phyloP scores from a whole-genome alignment of 1,140 invertebrate genomes.

The Chelonus insularis region DNA sequence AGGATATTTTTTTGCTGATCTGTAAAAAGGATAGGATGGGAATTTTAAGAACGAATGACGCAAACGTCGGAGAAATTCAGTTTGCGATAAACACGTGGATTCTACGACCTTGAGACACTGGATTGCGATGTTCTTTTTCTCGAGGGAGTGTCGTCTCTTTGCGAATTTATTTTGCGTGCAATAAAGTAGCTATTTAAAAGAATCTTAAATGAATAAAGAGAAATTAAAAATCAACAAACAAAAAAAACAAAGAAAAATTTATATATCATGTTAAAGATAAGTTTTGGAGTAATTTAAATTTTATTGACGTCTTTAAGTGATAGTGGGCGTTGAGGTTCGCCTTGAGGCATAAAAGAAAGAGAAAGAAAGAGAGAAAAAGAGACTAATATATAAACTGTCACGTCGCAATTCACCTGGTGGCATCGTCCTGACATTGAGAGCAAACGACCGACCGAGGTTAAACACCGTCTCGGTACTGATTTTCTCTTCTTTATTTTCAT shows the following conservation, averaged over 20 bases:
- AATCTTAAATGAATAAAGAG: too few species aligned
- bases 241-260: neutral
- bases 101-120: neutral
- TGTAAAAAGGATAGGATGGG: neutral
- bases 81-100: slow-evolving; percentile 9
- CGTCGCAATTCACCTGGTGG: slow-evolving; percentile 17
- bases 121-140: slow-evolving; percentile 1
- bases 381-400: neutral
- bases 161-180: neutral
- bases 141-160: neutral
- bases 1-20: neutral
- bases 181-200: too few species aligned
- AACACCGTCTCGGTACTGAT: neutral
- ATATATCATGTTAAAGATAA: neutral
- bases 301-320: neutral
- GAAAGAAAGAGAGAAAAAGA: neutral
- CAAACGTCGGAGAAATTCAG: slow-evolving; percentile 1
- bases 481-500: slow-evolving; percentile 2
- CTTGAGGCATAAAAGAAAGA: neutral
- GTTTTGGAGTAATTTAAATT: neutral
- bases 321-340: slow-evolving; percentile 6
- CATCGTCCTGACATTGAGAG: slow-evolving; percentile 20
- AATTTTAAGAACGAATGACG: slow-evolving; percentile 9
- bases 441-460: neutral
- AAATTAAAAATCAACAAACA: too few species aligned